Evolutionary conservation across 2,888 invertebrate species (phyloP).

Genomic region (Callinectes sapidus): DNA sequence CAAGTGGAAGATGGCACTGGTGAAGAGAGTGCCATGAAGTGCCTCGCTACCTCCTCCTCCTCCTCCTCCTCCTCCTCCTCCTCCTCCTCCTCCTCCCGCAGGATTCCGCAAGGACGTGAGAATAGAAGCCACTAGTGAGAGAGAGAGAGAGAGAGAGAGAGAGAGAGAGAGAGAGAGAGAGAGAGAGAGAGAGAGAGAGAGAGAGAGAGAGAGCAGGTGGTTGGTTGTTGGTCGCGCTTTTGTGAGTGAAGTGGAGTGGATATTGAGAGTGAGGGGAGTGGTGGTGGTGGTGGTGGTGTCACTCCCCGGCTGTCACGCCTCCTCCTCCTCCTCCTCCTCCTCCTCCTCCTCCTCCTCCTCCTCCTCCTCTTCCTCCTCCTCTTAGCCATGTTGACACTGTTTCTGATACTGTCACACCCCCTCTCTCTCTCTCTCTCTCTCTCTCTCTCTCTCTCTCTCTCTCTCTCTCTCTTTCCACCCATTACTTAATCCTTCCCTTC

Average conservation of each 20-base stretch:
- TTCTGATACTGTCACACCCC: background rate
- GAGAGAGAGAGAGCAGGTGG: constrained; percentile 19
- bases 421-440: constrained; percentile 40
- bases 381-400: too few species aligned
- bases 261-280: background rate
- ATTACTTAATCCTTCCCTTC: background rate
- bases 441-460: background rate
- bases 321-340: too few species aligned
- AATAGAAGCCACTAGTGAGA: too few species aligned
- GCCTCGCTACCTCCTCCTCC: too few species aligned
- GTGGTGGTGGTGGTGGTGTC: background rate
- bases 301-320: background rate
- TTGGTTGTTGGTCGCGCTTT: too few species aligned
- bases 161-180: constrained; percentile 17
- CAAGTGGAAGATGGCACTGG: too few species aligned
- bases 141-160: background rate
- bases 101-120: too few species aligned
- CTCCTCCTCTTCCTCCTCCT: background rate
- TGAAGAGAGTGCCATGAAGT: too few species aligned
- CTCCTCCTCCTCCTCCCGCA: too few species aligned
- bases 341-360: too few species aligned
- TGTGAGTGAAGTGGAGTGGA: too few species aligned
- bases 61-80: too few species aligned
- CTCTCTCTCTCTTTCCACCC: background rate
- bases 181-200: constrained; percentile 36